Evolutionary conservation across 2,797 vertebrate genomes (phyloP).

Genomic region (Fringilla coelebs): DNA sequence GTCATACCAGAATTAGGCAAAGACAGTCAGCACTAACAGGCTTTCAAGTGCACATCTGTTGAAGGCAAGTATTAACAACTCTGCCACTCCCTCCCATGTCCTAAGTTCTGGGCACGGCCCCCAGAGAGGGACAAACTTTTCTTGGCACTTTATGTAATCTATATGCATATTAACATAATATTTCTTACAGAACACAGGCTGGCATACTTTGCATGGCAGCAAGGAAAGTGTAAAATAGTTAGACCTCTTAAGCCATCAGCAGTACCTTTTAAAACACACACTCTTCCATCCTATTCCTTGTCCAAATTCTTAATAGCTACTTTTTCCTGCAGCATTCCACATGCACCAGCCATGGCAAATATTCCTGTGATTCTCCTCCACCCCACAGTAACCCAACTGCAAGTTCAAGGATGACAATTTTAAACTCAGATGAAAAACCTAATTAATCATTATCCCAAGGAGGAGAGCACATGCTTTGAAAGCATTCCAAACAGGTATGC

Average conservation of each 20-base stretch:
- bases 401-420: background rate
- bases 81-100: constrained; percentile 31
- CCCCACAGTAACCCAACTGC: background rate
- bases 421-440: background rate
- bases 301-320: background rate
- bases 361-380: background rate
- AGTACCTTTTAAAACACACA: background rate
- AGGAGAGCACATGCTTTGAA: background rate
- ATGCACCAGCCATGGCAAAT: background rate
- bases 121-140: background rate
- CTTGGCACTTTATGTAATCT: background rate
- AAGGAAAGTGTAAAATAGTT: background rate
- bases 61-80: constrained; percentile 52
- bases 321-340: background rate
- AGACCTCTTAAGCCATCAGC: background rate
- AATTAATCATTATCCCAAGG: background rate
- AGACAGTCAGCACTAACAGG: background rate
- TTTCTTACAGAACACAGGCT: background rate
- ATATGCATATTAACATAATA: background rate
- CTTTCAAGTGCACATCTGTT: background rate
- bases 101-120: background rate
- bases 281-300: background rate
- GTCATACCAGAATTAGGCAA: background rate
- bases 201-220: background rate
- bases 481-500: background rate